A percentile compares a stretch with the other conserved stretches of the same genome.
Conservation (phyloP, 2,888 invertebrate genomes). For the Tiliacea aurago region DNA sequence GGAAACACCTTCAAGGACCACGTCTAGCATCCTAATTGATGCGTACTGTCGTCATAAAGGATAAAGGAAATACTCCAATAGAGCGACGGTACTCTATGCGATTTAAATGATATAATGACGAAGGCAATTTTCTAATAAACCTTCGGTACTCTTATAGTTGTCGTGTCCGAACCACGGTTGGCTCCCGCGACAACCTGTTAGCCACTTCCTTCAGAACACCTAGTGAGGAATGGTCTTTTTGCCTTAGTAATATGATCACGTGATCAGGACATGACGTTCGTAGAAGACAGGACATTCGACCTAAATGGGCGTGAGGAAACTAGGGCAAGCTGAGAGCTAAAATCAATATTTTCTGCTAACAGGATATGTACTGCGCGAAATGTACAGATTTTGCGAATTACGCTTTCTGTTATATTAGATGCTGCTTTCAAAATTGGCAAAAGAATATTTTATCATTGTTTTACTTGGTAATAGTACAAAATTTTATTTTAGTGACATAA, state of each 20-base stretch:
- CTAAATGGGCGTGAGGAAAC: slow-evolving; percentile 34
- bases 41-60: slow-evolving; percentile 89
- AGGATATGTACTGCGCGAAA: slow-evolving; percentile 21
- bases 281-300: slow-evolving; percentile 51
- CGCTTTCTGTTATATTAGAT: slow-evolving; percentile 1
- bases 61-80: slow-evolving; percentile 90
- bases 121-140: slow-evolving; percentile 91
- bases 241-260: slow-evolving; percentile 59
- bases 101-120: slow-evolving; percentile 91
- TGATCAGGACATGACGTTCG: slow-evolving; percentile 51
- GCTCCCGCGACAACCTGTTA: slow-evolving; percentile 87
- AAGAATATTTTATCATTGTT: neutral
- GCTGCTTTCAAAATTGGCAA: neutral
- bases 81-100: slow-evolving; percentile 90
- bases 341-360: slow-evolving; percentile 45
- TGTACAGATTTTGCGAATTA: slow-evolving; percentile 12
- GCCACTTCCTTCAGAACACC: slow-evolving; percentile 87
- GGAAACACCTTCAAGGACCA: slow-evolving; percentile 79
- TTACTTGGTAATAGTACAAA: neutral
- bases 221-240: slow-evolving; percentile 70
- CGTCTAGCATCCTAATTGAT: slow-evolving; percentile 87
- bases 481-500: neutral
- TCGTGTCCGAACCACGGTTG: slow-evolving; percentile 83
- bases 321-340: slow-evolving; percentile 30
- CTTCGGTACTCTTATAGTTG: slow-evolving; percentile 87